Base-by-base conservation (phyloP, 2,113 vertebrate genomes). In the Genyomyrus donnyi region DNA sequence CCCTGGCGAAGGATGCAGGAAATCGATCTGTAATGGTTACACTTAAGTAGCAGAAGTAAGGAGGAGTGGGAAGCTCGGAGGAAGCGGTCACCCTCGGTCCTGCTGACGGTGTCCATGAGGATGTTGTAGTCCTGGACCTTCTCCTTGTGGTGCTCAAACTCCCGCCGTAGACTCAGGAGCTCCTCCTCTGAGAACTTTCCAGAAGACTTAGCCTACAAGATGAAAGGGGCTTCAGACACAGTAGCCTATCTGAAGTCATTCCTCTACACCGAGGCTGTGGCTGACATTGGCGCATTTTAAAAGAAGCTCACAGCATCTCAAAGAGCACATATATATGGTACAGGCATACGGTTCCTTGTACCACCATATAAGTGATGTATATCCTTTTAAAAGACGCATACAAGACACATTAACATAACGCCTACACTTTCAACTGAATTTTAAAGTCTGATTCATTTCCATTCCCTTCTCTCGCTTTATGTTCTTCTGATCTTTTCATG, bases 161-260 rank as follows among this genome's bases (percentile, higher is more conserved):
- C 98, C 91, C 97, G 95, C 95, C 96, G 97, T 27, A 99, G 95
- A 91, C 94, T 98, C 92, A 94, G 94, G 92, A 99, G 0, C 88
- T 99, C 98, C 1, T 99, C 97, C 0, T 94, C 93, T 0, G 97
- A 97, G 94, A 99, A 99, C 91, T 97, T 99, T n/a, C 97, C 97
- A 0, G 98, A 99, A n/a, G 90, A 95, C 93, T 96, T 96, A 0
- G 98, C 98, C 98, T 99, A 74, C 8, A 90, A 89, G 85, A 53
- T 45, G 39, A 49, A 27, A n/a, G 7, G 9, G 13, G 2, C 56
- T 88, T 42, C 10, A 62, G 87, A 88, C 15, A 7, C 17, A 24
- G 5, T 4, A 24, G 27, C 27, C 17, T n/a, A 45, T 45, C 15
- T 39, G 5, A 52, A 11, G 39, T 11, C 13, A 24, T 58, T 45